Conservation (phyloP, 2,113 vertebrate species). For the Arvicanthis niloticus region DNA sequence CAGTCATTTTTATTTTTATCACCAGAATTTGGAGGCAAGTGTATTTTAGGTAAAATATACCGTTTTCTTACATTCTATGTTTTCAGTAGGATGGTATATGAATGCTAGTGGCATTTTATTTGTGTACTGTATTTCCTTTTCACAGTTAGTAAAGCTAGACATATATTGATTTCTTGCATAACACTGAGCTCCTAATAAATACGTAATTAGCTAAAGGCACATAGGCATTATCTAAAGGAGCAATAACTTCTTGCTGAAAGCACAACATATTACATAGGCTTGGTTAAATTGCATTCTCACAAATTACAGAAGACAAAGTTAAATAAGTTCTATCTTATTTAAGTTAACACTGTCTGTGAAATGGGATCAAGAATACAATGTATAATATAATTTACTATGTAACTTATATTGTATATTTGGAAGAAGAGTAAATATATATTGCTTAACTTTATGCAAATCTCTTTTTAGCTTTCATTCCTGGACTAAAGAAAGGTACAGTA, state of each 20-base stretch:
- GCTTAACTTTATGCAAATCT: constrained; percentile 73
- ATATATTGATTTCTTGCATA: background rate
- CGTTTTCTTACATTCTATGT: background rate
- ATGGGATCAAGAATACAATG: background rate
- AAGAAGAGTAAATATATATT: constrained; percentile 28
- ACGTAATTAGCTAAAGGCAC: background rate
- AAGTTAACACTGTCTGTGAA: background rate
- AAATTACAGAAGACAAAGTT: constrained; percentile 24
- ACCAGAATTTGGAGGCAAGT: background rate
- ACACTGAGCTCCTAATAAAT: background rate
- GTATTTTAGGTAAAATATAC: background rate
- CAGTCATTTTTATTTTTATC: background rate
- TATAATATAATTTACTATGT: background rate
- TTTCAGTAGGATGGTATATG: background rate
- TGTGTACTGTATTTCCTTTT: background rate
- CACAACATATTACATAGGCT: background rate
- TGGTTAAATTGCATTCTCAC: background rate
- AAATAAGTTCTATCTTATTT: background rate
- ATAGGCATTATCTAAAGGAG: background rate
- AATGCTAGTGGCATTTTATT: background rate
- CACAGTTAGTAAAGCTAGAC: background rate
- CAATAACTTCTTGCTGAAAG: background rate
- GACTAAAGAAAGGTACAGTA: constrained; percentile 80
- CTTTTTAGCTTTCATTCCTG: constrained; percentile 78
- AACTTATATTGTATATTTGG: background rate